Evolutionary conservation across 2,113 vertebrate species (phyloP), one percentile per base, ranked within the genome.

Genomic region (Clarias batrachus): DNA sequence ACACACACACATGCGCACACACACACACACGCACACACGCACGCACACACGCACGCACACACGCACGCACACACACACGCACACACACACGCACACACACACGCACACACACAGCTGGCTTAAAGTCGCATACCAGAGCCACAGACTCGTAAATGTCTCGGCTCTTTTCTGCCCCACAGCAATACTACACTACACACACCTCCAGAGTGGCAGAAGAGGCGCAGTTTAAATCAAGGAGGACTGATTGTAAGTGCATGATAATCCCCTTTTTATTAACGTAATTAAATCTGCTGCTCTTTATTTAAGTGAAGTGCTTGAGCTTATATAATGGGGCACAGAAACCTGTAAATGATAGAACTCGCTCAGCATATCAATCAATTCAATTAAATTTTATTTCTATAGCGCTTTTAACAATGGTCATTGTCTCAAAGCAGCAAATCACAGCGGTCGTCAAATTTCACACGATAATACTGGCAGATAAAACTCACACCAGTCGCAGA

Each of bases 181-280:
- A 77, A 59, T 19, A 62, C 73, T 54, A 63, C 33, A 54, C 71
- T 14, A 65, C 27, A 76, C 73, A 13, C 25, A 25, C 37, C 41
- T 85, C 33, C 33, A 19, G 56, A 10, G 73, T 12, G 57, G 56
- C 71, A 76, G 23, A n/a, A 82, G 68, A 66, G 14, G 37, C 1
- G 33, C 66, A 76, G 56, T 74, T 82, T 19, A 65, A 74, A 76
- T 63, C 30, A 25, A 54, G 68, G 56, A 21, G 57, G 27, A 71
- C 79, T 82, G 81, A 82, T 37, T 82, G 59, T 54, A 76, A 41
- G n/a, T 19, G 27, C 30, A 73, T 30, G 30, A 56, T 33, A 56
- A 27, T 73, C 56, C 85, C 56, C 59, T 19, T 80, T 16, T 80
- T 86, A 71, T 81, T 71, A 86, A 79, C 85, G 60, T 70, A 81